Evolutionary conservation across 2,888 invertebrate species (phyloP).

Genomic region (Brachyptera risi): DNA sequence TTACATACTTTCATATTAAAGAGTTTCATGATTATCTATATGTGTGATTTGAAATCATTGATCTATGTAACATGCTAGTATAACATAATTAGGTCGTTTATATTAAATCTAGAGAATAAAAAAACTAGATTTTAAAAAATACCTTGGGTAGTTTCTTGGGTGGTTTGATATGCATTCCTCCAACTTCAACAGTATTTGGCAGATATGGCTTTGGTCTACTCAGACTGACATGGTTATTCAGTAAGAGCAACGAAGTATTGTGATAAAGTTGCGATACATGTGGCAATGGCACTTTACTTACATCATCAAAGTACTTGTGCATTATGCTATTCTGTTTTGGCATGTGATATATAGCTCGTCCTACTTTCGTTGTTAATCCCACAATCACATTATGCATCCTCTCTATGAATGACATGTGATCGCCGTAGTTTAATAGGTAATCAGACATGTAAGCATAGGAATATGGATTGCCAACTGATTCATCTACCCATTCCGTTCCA

Average conservation of each 20-base stretch:
- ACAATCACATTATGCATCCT: constrained; percentile 17
- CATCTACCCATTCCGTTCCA: neutral
- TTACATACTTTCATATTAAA: too few relatives aligned
- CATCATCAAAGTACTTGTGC: constrained; percentile 23
- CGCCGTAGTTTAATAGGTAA: neutral
- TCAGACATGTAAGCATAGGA: constrained; percentile 20
- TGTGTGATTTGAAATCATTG: too few relatives aligned
- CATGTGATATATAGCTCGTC: neutral
- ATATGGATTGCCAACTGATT: constrained; percentile 12
- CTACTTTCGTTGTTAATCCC: neutral
- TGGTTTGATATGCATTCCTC: constrained; percentile 41
- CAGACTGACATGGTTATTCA: constrained; percentile 39
- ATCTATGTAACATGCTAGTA: too few relatives aligned
- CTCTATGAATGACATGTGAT: constrained; percentile 22
- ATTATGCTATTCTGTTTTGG: constrained; percentile 16
- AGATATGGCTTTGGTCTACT: constrained; percentile 40
- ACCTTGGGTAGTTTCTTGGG: constrained; percentile 37
- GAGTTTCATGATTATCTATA: neutral
- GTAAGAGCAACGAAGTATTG: constrained; percentile 38
- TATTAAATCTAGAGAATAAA: neutral
- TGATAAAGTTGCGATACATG: constrained; percentile 24
- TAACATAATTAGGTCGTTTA: too few relatives aligned
- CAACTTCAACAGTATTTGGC: constrained; percentile 43
- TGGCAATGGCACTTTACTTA: constrained; percentile 3
- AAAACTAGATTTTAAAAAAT: neutral